Percentiles rank a stretch among this genome's conserved stretches.
These are phyloP conservation scores for Anabacerthia variegaticeps DNA, from an alignment of 2,797 vertebrate genomes.

Conservation along the genomic window DNA sequence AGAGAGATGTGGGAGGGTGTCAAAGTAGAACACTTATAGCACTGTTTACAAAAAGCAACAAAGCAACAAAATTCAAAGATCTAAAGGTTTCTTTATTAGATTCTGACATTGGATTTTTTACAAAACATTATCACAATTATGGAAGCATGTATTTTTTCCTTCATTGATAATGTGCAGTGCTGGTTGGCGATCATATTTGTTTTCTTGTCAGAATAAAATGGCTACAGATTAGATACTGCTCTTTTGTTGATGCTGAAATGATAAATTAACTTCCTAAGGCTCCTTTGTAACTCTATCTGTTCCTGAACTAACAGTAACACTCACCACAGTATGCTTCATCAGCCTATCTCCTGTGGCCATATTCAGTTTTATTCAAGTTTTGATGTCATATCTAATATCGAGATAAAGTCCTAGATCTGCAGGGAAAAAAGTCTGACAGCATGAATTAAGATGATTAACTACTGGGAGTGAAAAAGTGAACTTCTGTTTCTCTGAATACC, in stretches of 20 bases:
- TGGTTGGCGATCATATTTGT: background rate
- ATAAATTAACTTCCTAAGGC: conserved; percentile 38
- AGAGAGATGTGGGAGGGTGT: background rate
- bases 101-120: background rate
- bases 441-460: background rate
- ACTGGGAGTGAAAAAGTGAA: background rate
- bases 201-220: conserved; percentile 27
- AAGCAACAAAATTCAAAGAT: conserved; percentile 23
- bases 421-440: background rate
- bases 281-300: conserved; percentile 32
- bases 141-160: conserved; percentile 27
- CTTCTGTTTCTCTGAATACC: background rate
- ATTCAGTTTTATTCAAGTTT: background rate
- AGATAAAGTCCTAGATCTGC: background rate
- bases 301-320: conserved; percentile 13
- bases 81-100: conserved; percentile 29
- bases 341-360: background rate
- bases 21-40: conserved; percentile 21
- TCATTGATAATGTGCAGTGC: background rate
- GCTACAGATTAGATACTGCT: background rate
- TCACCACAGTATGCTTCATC: background rate
- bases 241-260: conserved; percentile 34
- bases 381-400: background rate
- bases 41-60: conserved; percentile 19
- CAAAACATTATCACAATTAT: background rate